Conservation (phyloP, 1,140 invertebrate genomes). For the Brachionus plicatilis region DNA sequence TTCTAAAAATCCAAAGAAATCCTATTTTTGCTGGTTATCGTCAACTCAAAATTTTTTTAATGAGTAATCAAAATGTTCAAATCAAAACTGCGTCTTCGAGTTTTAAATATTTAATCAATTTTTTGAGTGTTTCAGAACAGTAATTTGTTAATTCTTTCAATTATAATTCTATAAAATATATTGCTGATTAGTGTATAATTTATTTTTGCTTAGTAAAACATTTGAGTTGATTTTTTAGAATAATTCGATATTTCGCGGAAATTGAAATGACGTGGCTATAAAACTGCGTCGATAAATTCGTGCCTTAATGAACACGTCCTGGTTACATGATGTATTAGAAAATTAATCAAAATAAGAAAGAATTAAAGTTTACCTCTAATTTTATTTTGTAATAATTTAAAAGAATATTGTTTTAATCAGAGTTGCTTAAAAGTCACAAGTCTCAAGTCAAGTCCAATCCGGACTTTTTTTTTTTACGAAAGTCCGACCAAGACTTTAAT, state of each 20-base stretch:
- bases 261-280: background rate
- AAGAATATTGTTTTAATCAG: background rate
- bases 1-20: background rate
- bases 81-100: background rate
- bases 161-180: background rate
- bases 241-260: background rate
- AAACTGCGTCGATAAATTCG: background rate
- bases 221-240: background rate
- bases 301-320: background rate
- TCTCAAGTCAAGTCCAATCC: too few species aligned
- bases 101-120: background rate
- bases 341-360: background rate
- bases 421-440: too few species aligned
- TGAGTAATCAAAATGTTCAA: background rate
- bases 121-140: background rate
- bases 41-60: background rate
- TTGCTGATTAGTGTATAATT: background rate
- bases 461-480: too few species aligned
- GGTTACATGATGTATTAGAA: background rate
- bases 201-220: background rate
- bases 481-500: too few species aligned
- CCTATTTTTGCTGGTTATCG: background rate
- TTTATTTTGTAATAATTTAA: background rate
- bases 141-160: background rate
- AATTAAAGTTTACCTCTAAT: background rate